These are phyloP conservation scores for Thelaira solivaga DNA, from an alignment of 2,888 invertebrate species.

Conservation along the genomic window DNA sequence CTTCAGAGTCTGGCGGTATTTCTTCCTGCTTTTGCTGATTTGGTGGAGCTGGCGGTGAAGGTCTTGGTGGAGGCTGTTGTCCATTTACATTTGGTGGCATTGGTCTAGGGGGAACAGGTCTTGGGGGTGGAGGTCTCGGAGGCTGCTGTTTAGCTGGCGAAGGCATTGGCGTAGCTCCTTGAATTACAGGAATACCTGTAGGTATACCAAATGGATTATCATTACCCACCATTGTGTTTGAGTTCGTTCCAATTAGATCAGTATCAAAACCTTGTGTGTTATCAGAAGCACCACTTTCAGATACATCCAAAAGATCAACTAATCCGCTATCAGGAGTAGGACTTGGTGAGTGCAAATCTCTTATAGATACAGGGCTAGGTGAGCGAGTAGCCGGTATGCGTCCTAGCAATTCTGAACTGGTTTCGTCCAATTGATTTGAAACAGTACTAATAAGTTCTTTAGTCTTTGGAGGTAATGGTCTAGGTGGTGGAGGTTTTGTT, in stretches of 20 bases:
- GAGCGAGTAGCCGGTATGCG: conserved; percentile 90
- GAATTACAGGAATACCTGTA: conserved; percentile 75
- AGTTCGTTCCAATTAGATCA: conserved; percentile 68
- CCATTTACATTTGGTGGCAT: conserved; percentile 71
- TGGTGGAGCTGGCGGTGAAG: conserved; percentile 77
- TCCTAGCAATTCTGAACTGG: conserved; percentile 89
- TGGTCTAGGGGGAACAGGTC: conserved; percentile 73
- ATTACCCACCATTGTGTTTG: conserved; percentile 50
- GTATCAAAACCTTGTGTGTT: conserved; percentile 71
- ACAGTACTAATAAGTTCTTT: conserved; percentile 91
- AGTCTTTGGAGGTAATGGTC: conserved; percentile 84
- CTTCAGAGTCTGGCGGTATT: conserved; percentile 73
- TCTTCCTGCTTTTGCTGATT: conserved; percentile 66
- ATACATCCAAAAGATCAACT: conserved; percentile 82
- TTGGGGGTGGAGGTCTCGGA: conserved; percentile 77
- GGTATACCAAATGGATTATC: conserved; percentile 77
- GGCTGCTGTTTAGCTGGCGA: conserved; percentile 78
- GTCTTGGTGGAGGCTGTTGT: conserved; percentile 76
- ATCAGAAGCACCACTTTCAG: conserved; percentile 76
- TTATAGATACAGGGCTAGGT: conserved; percentile 90
- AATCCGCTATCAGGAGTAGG: conserved; percentile 85
- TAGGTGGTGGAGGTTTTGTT: conserved; percentile 75
- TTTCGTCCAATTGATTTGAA: conserved; percentile 92
- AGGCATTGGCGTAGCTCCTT: conserved; percentile 78
- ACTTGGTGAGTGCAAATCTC: conserved; percentile 89